phyloP scores from a whole-genome alignment of 2,113 vertebrate species.

The Mesembrinibis cayennensis region DNA sequence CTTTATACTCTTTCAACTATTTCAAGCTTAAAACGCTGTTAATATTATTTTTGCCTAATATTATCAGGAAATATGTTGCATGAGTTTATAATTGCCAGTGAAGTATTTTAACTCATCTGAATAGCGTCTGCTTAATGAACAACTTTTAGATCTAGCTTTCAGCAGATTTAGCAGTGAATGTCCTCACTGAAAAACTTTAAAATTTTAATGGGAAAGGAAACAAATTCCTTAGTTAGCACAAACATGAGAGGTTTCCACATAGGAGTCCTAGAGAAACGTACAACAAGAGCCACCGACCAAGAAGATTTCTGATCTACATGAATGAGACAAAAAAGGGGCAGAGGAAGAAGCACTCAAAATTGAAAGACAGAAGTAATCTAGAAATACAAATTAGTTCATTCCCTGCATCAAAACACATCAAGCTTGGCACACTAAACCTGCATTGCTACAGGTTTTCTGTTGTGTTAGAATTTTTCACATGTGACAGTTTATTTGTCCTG shows the following conservation, averaged over 20 bases:
- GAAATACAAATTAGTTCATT: neutral
- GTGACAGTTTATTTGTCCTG: neutral
- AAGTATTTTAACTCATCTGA: neutral
- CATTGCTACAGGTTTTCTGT: neutral
- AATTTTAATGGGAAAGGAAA: neutral
- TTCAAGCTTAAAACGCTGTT: neutral
- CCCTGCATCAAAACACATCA: neutral
- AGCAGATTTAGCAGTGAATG: neutral
- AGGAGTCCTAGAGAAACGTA: neutral
- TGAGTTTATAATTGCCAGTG: neutral
- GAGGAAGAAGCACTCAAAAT: neutral
- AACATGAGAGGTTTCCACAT: fast-evolving
- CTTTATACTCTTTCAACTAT: neutral
- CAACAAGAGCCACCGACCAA: neutral
- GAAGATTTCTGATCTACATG: neutral
- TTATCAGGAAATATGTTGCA: neutral
- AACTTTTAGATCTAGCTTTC: neutral
- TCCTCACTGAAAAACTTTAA: neutral
- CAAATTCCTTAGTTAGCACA: neutral
- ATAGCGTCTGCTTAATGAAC: neutral
- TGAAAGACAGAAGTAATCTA: neutral
- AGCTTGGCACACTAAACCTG: neutral
- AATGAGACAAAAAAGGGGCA: neutral
- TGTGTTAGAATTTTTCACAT: neutral
- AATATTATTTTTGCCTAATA: neutral